These are phyloP conservation scores for Chroicocephalus ridibundus DNA, from an alignment of 2,113 vertebrate genomes.

Conservation along the genomic window DNA sequence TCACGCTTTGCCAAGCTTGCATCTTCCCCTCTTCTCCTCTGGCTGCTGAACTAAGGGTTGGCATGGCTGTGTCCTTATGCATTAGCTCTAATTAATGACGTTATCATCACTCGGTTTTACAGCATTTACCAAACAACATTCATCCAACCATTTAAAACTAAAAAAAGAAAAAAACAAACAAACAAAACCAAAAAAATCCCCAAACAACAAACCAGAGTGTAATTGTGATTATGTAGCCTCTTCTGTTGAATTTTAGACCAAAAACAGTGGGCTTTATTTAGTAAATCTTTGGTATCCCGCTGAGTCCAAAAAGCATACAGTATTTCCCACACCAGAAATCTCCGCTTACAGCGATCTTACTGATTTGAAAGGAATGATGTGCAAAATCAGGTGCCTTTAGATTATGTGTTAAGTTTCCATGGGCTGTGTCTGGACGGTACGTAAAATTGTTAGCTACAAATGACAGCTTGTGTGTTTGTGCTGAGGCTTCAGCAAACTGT, in stretches of 20 bases:
- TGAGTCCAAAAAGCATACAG: neutral
- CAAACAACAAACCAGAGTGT: neutral
- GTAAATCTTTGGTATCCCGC: neutral
- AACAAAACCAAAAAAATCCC: no score
- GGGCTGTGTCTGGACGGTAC: fast-evolving
- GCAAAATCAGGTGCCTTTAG: neutral
- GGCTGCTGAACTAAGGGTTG: neutral
- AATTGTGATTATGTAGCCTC: neutral
- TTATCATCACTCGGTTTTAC: neutral
- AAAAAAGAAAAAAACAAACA: neutral
- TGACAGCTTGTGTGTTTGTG: neutral
- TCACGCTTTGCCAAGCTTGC: neutral
- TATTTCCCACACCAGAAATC: neutral
- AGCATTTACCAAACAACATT: neutral
- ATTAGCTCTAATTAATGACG: neutral
- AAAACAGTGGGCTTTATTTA: neutral
- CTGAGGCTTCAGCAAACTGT: neutral
- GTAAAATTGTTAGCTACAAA: neutral
- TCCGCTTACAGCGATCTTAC: neutral
- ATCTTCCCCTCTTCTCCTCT: neutral
- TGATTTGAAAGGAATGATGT: neutral
- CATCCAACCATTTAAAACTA: neutral
- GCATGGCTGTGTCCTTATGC: neutral
- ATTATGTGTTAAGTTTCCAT: neutral
- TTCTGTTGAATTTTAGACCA: neutral